Conservation (phyloP, 1,140 invertebrate genomes). For the Sitophilus oryzae region DNA sequence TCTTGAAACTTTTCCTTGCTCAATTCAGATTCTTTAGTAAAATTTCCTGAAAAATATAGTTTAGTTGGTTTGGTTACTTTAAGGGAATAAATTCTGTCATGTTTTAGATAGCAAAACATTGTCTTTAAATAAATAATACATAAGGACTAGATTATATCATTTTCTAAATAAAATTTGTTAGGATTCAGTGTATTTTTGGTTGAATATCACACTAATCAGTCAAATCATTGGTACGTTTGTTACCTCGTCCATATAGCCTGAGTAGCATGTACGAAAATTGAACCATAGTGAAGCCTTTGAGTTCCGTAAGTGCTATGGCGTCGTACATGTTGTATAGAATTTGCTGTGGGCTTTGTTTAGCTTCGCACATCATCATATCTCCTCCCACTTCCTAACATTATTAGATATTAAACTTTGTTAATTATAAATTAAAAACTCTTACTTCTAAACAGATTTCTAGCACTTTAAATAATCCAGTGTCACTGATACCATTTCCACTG, state of each 20-base stretch:
- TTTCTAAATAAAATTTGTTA: too few relatives aligned
- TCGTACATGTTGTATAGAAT: slow-evolving; percentile 75
- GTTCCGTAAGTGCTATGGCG: slow-evolving; percentile 68
- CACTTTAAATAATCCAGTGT: slow-evolving; percentile 46
- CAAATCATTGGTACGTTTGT: too few relatives aligned
- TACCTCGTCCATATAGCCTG: slow-evolving; percentile 68
- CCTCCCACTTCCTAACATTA: slow-evolving; percentile 61
- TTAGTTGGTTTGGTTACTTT: too few relatives aligned
- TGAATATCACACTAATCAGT: too few relatives aligned
- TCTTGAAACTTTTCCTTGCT: slow-evolving; percentile 57
- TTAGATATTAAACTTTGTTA: too few relatives aligned
- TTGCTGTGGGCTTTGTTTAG: slow-evolving; percentile 71
- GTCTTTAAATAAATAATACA: too few relatives aligned
- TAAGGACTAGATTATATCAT: too few relatives aligned
- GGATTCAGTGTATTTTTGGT: too few relatives aligned
- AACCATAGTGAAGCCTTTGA: slow-evolving; percentile 81
- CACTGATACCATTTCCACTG: slow-evolving; percentile 38
- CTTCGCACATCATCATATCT: slow-evolving; percentile 58
- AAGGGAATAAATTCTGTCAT: neutral
- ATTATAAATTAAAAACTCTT: too few relatives aligned
- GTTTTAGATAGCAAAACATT: too few relatives aligned
- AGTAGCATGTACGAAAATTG: slow-evolving; percentile 81
- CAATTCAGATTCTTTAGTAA: slow-evolving; percentile 58
- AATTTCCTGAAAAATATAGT: slow-evolving; percentile 50
- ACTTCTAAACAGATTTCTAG: slow-evolving; percentile 50